These are phyloP conservation scores for Nomada flava DNA, from an alignment of 2,888 invertebrate genomes.

Conservation along the genomic window DNA sequence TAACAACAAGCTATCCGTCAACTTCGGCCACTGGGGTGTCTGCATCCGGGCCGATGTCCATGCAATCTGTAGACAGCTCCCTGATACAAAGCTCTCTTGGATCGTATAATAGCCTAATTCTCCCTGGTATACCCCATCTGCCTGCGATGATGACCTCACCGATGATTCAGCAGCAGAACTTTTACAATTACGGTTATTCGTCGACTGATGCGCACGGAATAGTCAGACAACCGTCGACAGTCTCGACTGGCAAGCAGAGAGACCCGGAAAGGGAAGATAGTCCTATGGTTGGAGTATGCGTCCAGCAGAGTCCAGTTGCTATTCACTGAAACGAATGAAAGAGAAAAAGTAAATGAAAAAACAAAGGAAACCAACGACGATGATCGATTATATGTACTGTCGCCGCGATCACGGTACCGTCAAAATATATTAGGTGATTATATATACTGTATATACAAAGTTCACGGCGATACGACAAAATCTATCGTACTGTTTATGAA, in stretches of 20 bases:
- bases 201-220: constrained; percentile 80
- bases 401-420: constrained; percentile 57
- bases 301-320: constrained; percentile 96
- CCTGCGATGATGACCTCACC: constrained; percentile 82
- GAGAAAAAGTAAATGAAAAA: constrained; percentile 22
- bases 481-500: constrained; percentile 54
- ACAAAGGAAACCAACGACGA: constrained; percentile 45
- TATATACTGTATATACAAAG: constrained; percentile 58
- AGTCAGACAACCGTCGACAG: constrained; percentile 79
- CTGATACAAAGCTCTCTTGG: constrained; percentile 84
- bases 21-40: constrained; percentile 75
- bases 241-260: constrained; percentile 80
- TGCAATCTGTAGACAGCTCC: constrained; percentile 81
- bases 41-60: constrained; percentile 79
- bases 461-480: constrained; percentile 49
- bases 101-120: constrained; percentile 83
- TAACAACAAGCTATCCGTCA: constrained; percentile 76
- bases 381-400: constrained; percentile 58
- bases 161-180: constrained; percentile 81
- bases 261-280: constrained; percentile 88
- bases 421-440: constrained; percentile 61
- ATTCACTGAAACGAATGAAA: constrained; percentile 88
- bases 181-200: constrained; percentile 81
- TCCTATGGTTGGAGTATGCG: constrained; percentile 95
- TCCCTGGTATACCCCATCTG: constrained; percentile 84